phyloP scores from a whole-genome alignment of 1,140 invertebrate genomes.

The Anastatus disparis region DNA sequence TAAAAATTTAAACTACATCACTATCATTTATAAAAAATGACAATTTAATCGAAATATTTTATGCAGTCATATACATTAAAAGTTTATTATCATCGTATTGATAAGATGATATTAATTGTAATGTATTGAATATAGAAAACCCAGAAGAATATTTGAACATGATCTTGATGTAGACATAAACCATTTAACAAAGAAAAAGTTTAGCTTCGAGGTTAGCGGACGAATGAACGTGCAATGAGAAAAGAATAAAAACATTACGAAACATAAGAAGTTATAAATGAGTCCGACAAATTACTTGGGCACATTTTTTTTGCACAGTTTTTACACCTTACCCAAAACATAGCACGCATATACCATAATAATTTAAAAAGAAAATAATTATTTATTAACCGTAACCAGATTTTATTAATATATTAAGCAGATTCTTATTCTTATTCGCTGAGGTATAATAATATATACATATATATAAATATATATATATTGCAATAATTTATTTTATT shows the following conservation, averaged over 20 bases:
- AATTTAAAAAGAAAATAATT: conserved; percentile 45
- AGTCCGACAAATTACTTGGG: conserved; percentile 42
- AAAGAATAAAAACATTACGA: neutral
- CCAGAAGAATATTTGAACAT: no score
- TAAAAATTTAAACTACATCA: no score
- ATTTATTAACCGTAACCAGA: conserved; percentile 51
- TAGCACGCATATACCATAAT: conserved; percentile 51
- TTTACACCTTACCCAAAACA: conserved; percentile 56
- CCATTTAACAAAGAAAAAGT: neutral
- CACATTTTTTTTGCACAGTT: conserved; percentile 60
- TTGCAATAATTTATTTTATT: conserved; percentile 65
- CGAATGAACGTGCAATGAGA: neutral
- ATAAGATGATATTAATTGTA: no score
- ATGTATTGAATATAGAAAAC: no score
- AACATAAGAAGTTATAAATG: conserved; percentile 4
- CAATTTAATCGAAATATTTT: no score
- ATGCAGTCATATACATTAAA: no score
- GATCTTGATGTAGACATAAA: neutral
- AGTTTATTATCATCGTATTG: no score
- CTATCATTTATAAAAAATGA: no score
- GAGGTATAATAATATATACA: conserved; percentile 55
- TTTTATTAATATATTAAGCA: conserved; percentile 65
- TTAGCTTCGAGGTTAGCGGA: neutral
- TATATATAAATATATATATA: conserved; percentile 60
- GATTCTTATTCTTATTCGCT: conserved; percentile 56